Evolutionary conservation across 2,797 vertebrate species (phyloP).

Genomic region (Bradypus variegatus): DNA sequence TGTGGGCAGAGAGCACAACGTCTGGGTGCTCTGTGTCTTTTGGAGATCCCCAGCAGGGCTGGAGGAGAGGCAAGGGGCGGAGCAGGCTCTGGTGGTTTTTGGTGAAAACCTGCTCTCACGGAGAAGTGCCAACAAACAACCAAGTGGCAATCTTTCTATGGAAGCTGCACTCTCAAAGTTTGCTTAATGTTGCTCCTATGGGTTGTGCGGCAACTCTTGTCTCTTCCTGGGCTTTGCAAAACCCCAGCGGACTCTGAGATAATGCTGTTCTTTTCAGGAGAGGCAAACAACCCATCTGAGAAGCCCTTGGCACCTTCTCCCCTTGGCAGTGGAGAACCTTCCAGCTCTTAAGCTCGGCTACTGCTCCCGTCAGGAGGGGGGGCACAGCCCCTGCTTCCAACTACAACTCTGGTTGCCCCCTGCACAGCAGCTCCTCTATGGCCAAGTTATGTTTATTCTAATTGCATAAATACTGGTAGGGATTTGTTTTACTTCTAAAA

Average conservation of each 20-base stretch:
- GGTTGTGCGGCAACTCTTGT: not conserved
- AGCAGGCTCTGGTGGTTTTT: not conserved
- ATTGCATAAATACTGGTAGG: rapidly evolving
- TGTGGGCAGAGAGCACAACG: not conserved
- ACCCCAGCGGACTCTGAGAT: not conserved
- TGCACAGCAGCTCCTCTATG: rapidly evolving
- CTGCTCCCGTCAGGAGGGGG: rapidly evolving
- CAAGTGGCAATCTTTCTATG: constrained; percentile 26
- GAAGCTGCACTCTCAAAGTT: not conserved
- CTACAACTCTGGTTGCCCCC: rapidly evolving
- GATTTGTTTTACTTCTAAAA: too few relatives aligned
- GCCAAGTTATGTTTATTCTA: rapidly evolving
- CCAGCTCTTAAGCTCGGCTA: not conserved
- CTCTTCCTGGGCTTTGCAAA: constrained; percentile 10
- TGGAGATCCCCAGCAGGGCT: constrained; percentile 21
- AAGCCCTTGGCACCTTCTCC: not conserved
- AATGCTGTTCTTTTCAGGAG: not conserved
- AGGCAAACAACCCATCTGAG: not conserved
- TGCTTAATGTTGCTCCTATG: constrained; percentile 39
- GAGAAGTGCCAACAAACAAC: constrained; percentile 18
- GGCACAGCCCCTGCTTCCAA: rapidly evolving
- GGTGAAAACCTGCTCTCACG: not conserved
- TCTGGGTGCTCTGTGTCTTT: constrained; percentile 31
- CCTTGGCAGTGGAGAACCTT: not conserved
- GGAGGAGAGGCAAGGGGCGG: not conserved